A percentile compares a stretch with the other conserved stretches of the same genome.
These are phyloP conservation scores for Hemichromis elongatus DNA, from an alignment of 2,113 vertebrate genomes.

Conservation along the genomic window DNA sequence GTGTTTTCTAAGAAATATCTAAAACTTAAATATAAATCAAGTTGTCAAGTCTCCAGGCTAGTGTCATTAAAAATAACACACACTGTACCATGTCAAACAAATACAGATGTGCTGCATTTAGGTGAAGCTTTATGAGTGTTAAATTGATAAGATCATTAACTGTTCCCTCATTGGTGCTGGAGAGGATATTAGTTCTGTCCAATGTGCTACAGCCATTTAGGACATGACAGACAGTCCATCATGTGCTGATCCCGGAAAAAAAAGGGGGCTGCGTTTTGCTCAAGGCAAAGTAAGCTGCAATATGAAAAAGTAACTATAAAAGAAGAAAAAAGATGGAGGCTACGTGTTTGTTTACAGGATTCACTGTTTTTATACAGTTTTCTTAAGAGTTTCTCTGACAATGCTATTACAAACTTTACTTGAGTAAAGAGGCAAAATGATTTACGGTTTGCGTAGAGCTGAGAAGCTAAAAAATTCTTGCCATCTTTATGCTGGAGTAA, in stretches of 20 bases:
- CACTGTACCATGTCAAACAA: background rate
- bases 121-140: background rate
- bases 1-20: background rate
- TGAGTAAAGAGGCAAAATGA: background rate
- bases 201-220: background rate
- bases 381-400: background rate
- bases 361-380: background rate
- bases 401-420: background rate
- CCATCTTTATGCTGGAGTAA: constrained; percentile 36
- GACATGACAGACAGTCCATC: background rate
- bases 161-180: background rate
- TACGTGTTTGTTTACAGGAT: background rate
- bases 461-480: constrained; percentile 20
- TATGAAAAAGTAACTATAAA: background rate
- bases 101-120: background rate
- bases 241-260: background rate
- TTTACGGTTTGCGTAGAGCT: constrained; percentile 28
- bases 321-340: background rate
- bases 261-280: background rate
- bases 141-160: constrained; percentile 1
- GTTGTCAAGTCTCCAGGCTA: background rate
- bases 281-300: background rate
- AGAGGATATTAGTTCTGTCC: background rate
- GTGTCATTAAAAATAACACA: background rate
- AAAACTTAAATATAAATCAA: background rate